phyloP scores from a whole-genome alignment of 2,888 invertebrate species.

The Tipula confusa region DNA sequence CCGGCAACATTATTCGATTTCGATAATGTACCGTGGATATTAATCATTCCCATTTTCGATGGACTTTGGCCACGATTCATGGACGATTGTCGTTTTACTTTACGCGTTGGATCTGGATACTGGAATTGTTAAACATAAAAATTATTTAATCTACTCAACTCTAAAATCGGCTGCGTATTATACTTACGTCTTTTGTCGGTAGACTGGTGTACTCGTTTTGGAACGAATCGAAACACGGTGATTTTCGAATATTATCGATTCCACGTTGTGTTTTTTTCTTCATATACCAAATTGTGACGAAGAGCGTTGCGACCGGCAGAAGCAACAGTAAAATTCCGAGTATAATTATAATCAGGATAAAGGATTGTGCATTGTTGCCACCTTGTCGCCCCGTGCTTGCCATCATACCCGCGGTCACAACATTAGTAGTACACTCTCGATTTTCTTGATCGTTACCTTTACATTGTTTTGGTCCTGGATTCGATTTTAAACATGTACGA shows the following conservation, averaged over 20 bases:
- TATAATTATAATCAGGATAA: background rate
- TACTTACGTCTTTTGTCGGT: slow-evolving; percentile 70
- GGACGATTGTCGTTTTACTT: slow-evolving; percentile 63
- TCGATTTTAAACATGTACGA: slow-evolving; percentile 58
- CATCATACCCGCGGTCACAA: slow-evolving; percentile 28
- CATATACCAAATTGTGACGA: background rate
- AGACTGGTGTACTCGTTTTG: slow-evolving; percentile 81
- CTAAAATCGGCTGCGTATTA: slow-evolving; percentile 37
- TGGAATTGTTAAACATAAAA: slow-evolving; percentile 34
- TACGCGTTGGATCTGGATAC: slow-evolving; percentile 49
- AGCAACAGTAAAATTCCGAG: background rate
- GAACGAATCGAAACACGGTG: slow-evolving; percentile 76
- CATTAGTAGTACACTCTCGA: slow-evolving; percentile 55
- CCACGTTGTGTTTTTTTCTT: slow-evolving; percentile 35
- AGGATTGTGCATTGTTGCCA: background rate
- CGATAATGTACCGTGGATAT: slow-evolving; percentile 51
- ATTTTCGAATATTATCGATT: slow-evolving; percentile 62
- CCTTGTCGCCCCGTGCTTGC: background rate
- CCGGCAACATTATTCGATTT: slow-evolving; percentile 58
- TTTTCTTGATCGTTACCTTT: slow-evolving; percentile 65
- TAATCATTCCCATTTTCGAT: slow-evolving; percentile 43
- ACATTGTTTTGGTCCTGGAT: slow-evolving; percentile 59
- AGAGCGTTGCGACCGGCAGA: background rate
- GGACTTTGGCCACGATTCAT: slow-evolving; percentile 56
- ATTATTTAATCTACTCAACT: background rate